Base-by-base conservation (phyloP, 2,888 invertebrate species). In the Opisthograptis luteolata region DNA sequence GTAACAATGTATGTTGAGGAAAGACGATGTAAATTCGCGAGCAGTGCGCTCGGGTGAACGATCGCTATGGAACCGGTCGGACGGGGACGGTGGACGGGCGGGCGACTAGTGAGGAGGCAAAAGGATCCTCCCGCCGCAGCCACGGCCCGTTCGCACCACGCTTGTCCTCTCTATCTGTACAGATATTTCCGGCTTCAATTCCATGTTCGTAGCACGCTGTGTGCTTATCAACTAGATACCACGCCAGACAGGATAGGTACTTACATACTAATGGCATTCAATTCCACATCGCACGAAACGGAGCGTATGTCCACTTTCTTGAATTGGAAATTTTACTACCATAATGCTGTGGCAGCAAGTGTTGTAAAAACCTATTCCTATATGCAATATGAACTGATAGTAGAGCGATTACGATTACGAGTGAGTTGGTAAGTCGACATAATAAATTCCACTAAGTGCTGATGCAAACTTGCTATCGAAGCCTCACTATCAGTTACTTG, bases 61-160 rank as follows among this genome's bases (percentile, higher is more conserved):
- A 66, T 84, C 87, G 78, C 76, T 46, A 66, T 66, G 69, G 75
- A 87, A 87, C 87, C 86, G 88, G 87, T 87, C 77, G 64, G 71
- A 76, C 75, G 58, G 64, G 70, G 32, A 19, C 43, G 49, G 20
- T 46, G 45, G 49, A 40, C 47, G 50, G 50, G 43, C 24, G 14
- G 40, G 37, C 49, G 49, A 22, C 35, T 13, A 14, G 30, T 40
- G 25, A 45, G 63, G 40, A 45, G 64, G 78, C 75, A 81, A 77
- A 83, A 85, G 81, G 79, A 83, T 81, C 77, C 79, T 78, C 79
- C 74, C 68, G 81, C 12, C 36, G 28, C 13, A 17, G 15, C 6
- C 50, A 37, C 42, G 27, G 42, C 37, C 27, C 52, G 37, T 47
- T 46, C 45, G 27, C 34, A 13, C 30, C 41, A 51, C 28, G 14